Evolutionary conservation across 2,113 vertebrate species (phyloP).

Genomic region (Ameiurus melas): DNA sequence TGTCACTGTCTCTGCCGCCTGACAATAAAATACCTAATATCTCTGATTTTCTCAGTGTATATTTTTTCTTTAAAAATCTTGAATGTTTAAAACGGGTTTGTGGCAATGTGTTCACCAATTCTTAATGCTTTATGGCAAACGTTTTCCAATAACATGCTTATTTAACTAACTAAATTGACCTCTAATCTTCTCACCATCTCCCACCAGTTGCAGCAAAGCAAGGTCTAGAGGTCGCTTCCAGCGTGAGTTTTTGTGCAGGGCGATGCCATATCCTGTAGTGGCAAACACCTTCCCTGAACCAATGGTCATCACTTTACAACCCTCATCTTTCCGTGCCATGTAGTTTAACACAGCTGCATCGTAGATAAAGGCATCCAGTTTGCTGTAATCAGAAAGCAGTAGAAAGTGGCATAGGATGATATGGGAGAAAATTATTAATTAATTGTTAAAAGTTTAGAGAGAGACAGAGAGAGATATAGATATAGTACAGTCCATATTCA

Average conservation of each 20-base stretch:
- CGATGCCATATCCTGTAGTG: slow-evolving; percentile 88
- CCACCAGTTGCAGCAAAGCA: slow-evolving; percentile 86
- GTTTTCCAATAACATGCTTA: neutral
- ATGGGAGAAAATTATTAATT: neutral
- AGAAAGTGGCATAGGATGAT: neutral
- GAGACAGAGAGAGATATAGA: neutral
- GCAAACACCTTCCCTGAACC: slow-evolving; percentile 90
- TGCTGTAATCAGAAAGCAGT: slow-evolving; percentile 69
- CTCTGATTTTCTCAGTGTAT: neutral
- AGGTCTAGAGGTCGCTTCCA: slow-evolving; percentile 89
- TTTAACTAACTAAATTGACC: neutral
- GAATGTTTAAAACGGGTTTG: neutral
- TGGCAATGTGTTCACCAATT: neutral
- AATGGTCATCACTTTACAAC: slow-evolving; percentile 92
- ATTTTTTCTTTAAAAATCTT: neutral
- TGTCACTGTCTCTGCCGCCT: neutral
- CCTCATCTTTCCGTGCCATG: slow-evolving; percentile 91
- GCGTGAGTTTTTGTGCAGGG: slow-evolving; percentile 86
- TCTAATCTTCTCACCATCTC: slow-evolving; percentile 76
- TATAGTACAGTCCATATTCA: slow-evolving; percentile 23
- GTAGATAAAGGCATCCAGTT: slow-evolving; percentile 92
- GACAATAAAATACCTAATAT: neutral
- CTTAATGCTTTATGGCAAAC: neutral
- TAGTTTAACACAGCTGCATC: slow-evolving; percentile 91
- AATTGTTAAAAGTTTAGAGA: neutral